These are phyloP conservation scores for Drosophila chauvacae DNA, from an alignment of 1,140 invertebrate genomes.

Conservation along the genomic window DNA sequence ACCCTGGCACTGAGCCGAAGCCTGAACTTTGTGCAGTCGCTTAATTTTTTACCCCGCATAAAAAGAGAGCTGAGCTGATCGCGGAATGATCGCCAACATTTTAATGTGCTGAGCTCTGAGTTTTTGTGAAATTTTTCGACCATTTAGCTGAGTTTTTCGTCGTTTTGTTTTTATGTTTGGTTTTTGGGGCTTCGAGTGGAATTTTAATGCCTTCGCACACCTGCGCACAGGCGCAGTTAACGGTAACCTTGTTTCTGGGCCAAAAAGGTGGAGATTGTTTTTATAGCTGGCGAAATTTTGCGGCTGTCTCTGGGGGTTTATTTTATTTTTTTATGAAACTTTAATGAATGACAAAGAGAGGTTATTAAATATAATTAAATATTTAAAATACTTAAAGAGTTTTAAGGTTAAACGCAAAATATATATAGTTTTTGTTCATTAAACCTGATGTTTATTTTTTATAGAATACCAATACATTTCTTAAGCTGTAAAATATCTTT, in stretches of 20 bases:
- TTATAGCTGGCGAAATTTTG: constrained; percentile 58
- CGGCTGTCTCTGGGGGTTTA: background rate
- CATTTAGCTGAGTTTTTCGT: constrained; percentile 46
- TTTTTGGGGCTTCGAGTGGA: constrained; percentile 65
- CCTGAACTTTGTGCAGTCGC: constrained; percentile 77
- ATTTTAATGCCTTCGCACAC: constrained; percentile 82
- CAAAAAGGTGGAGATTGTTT: constrained; percentile 62
- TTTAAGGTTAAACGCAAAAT: background rate
- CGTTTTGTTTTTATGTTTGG: background rate
- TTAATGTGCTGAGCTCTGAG: constrained; percentile 57
- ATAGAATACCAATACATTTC: too few relatives aligned
- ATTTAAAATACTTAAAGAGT: too few relatives aligned
- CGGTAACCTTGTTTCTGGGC: constrained; percentile 79
- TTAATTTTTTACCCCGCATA: constrained; percentile 71
- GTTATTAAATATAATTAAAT: background rate
- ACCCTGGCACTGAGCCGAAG: constrained; percentile 36
- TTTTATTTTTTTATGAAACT: background rate
- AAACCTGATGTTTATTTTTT: background rate
- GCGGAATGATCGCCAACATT: constrained; percentile 44
- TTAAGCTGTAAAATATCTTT: background rate
- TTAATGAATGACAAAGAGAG: background rate
- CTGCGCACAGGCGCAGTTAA: constrained; percentile 68
- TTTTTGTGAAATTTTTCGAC: constrained; percentile 53
- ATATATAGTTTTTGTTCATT: too few relatives aligned
- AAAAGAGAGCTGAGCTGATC: constrained; percentile 34